Percentiles rank a stretch among this genome's conserved stretches.
These are phyloP conservation scores for Trileptium ribeirensis DNA, from an alignment of 2,888 invertebrate species.

Conservation along the genomic window DNA sequence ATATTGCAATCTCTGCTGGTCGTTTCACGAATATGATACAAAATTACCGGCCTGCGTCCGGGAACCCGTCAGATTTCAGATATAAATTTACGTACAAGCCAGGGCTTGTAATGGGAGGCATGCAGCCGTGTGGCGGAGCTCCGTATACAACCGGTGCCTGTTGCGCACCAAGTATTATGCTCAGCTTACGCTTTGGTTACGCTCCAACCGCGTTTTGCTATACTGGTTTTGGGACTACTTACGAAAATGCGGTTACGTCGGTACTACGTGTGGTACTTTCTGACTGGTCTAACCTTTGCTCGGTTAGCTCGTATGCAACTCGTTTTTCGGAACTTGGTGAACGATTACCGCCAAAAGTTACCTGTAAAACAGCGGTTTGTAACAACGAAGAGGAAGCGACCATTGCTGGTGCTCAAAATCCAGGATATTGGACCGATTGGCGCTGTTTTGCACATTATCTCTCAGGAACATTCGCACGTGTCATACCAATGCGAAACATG, in stretches of 20 bases:
- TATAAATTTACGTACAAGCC: background rate
- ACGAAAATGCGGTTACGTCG: background rate
- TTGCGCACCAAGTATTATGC: background rate
- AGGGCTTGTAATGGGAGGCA: background rate
- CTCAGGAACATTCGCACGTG: background rate
- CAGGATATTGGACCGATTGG: background rate
- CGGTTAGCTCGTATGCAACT: background rate
- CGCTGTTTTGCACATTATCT: background rate
- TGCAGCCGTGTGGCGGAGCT: no score
- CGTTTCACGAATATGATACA: background rate
- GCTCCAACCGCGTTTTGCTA: background rate
- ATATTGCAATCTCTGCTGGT: background rate
- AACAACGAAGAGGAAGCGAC: background rate
- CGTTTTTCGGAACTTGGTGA: background rate
- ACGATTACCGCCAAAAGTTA: background rate
- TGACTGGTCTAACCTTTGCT: background rate
- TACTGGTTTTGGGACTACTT: background rate
- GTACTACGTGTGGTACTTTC: background rate
- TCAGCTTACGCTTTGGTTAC: background rate
- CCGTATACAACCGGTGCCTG: background rate
- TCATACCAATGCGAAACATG: background rate
- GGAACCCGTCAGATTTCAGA: background rate
- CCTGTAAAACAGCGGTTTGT: no score
- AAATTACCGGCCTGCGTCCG: background rate
- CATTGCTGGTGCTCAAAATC: no score